Evolutionary conservation across 1,140 invertebrate genomes (phyloP).

Genomic region (Frieseomelitta varia): DNA sequence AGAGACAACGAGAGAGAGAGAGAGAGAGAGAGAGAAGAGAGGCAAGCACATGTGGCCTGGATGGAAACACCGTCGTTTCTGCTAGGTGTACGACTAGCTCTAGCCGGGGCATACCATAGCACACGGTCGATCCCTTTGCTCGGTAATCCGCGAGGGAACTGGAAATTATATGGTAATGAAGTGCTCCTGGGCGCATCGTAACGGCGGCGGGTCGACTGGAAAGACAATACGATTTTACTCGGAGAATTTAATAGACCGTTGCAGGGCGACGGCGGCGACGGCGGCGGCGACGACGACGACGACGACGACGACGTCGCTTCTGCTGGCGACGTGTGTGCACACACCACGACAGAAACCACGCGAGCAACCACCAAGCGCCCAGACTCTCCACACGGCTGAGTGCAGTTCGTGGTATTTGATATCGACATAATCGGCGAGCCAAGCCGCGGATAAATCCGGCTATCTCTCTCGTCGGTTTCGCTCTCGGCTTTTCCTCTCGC

Average conservation of each 20-base stretch:
- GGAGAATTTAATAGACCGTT: slow-evolving; percentile 71
- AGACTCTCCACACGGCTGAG: slow-evolving; percentile 66
- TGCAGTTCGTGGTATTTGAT: slow-evolving; percentile 82
- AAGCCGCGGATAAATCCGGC: slow-evolving; percentile 57
- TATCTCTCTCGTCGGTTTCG: slow-evolving; percentile 56
- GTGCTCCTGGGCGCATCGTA: slow-evolving; percentile 55
- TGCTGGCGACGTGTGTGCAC: not conserved
- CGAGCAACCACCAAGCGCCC: not conserved
- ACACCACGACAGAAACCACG: not conserved
- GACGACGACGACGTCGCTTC: not conserved
- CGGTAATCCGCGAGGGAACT: slow-evolving; percentile 62
- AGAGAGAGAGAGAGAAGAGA: not conserved
- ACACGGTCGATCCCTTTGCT: slow-evolving; percentile 40
- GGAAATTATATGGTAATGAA: slow-evolving; percentile 71
- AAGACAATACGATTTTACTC: slow-evolving; percentile 80
- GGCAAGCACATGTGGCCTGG: slow-evolving; percentile 35
- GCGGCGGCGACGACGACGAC: not conserved
- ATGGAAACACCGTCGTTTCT: slow-evolving; percentile 30
- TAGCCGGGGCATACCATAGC: not conserved
- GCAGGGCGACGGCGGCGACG: slow-evolving; percentile 30
- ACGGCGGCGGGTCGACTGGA: slow-evolving; percentile 64
- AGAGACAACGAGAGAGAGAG: not conserved
- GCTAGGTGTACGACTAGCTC: not conserved
- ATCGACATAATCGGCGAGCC: slow-evolving; percentile 78
- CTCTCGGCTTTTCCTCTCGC: slow-evolving; percentile 77